phyloP scores from a whole-genome alignment of 2,888 invertebrate species.

The Sarcophaga caerulescens region DNA sequence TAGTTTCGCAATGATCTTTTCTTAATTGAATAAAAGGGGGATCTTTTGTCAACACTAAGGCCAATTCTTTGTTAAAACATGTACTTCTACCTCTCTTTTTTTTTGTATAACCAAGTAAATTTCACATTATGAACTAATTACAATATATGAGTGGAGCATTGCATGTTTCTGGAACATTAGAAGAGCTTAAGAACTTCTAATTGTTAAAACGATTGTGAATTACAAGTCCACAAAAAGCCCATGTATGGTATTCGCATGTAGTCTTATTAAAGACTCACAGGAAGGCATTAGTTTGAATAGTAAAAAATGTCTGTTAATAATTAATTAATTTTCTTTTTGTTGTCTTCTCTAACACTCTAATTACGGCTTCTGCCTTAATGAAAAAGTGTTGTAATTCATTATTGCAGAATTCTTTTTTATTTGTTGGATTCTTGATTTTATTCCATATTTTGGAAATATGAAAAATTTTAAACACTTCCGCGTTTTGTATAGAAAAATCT shows the following conservation, averaged over 20 bases:
- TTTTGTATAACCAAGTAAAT: too few relatives aligned
- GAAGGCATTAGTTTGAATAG: background rate
- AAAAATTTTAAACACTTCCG: constrained; percentile 43
- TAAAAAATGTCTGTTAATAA: background rate
- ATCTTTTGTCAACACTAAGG: constrained; percentile 7
- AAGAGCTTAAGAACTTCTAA: constrained; percentile 43
- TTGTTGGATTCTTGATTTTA: background rate
- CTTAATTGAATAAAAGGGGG: background rate
- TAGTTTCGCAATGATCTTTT: background rate
- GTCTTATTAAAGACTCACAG: background rate
- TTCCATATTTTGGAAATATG: constrained; percentile 20
- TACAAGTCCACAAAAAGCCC: background rate
- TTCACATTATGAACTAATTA: background rate
- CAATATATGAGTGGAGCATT: constrained; percentile 15
- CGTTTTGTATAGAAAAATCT: constrained; percentile 11
- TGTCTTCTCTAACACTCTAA: background rate
- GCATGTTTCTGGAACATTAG: constrained; percentile 51
- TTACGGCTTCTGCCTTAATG: background rate
- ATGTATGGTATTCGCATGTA: too few relatives aligned
- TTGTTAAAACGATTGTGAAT: constrained; percentile 57
- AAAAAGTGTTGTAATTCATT: background rate
- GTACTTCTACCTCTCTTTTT: too few relatives aligned
- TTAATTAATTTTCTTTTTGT: background rate
- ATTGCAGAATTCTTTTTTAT: constrained; percentile 8
- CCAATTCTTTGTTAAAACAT: background rate